Percentiles rank a stretch among this genome's conserved stretches.
Conservation (phyloP, 2,888 invertebrate genomes). For the Spicauda simplicius region DNA sequence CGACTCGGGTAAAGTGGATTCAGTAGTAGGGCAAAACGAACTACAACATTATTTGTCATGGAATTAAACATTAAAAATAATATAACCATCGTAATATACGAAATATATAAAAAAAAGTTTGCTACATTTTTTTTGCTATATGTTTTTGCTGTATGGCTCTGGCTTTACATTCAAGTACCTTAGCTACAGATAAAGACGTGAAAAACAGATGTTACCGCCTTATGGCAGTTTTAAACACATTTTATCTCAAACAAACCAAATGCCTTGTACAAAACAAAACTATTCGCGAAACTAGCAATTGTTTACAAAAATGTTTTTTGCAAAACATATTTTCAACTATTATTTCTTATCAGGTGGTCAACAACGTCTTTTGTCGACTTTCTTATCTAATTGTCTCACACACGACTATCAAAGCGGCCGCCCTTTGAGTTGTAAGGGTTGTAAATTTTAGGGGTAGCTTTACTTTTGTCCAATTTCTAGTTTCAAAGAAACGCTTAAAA, state of each 20-base stretch:
- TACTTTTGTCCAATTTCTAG: constrained; percentile 26
- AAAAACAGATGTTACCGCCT: no score
- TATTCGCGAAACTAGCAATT: constrained; percentile 30
- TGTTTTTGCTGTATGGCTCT: no score
- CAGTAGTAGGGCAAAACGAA: no score
- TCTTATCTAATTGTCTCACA: constrained; percentile 61
- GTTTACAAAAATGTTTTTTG: constrained; percentile 29
- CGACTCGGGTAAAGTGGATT: no score
- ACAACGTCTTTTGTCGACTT: constrained; percentile 53
- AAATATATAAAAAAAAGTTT: no score
- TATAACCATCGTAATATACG: no score
- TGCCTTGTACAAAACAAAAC: not conserved
- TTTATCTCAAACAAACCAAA: constrained; percentile 3
- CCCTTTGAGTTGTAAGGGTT: constrained; percentile 35
- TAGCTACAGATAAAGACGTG: no score
- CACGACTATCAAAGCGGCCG: constrained; percentile 57
- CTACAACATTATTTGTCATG: no score
- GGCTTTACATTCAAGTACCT: no score
- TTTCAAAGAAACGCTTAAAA: constrained; percentile 31
- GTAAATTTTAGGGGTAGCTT: constrained; percentile 34
- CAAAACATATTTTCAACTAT: constrained; percentile 23
- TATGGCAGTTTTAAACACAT: not conserved
- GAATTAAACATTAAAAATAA: no score
- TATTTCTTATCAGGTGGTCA: constrained; percentile 58
- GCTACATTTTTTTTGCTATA: no score